Base-by-base conservation (phyloP, 1,140 invertebrate species). In the Venustaconcha ellipsiformis region DNA sequence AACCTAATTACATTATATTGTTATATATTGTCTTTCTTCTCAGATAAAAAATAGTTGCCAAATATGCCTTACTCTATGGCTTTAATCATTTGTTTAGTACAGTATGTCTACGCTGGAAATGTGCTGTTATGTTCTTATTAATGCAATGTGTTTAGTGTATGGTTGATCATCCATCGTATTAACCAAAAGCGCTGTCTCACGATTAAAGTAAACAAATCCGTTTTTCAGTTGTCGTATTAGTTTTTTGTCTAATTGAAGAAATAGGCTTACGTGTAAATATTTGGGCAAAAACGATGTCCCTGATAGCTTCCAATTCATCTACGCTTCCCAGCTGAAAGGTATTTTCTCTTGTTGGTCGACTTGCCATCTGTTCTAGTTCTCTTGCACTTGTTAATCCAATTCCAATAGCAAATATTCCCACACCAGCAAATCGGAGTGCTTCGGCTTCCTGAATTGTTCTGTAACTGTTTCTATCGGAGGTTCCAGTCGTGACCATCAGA, bases 231-330 rank as follows among this genome's bases (percentile, higher is more conserved):
- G 6, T 30, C 14, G 17, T 55, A 12, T 55, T 18, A 57, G 12
- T 8, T 55, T n/a, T 55, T 18, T 14, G 55, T 59, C 57, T 15
- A 68, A 67, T 13, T 48, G 18, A 2, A 12, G 23, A 63, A 62
- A 23, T 0, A 15, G 12, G 82, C 83, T 83, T 73, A 85, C 83
- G 64, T 48, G 69, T 67, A 66, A 82, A 85, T 57, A 85, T 79
- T 74, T 82, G 80, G 17, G 67, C 70, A 58, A 81, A 76, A n/a
- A 81, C 72, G 14, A 83, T 37, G 62, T 85, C 80, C 58, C 75
- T 79, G 13, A 82, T 55, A 14, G 77, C 48, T 15, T 60, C 62
- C 12, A 86, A 78, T 56, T 85, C 84, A 48, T 70, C 59, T 13
- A 67, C 48, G 12, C 48, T 18, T 23, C 64, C 18, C 20, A 80